A percentile compares a stretch with the other conserved stretches of the same genome.
These are phyloP conservation scores for Platalea minor DNA, from an alignment of 2,797 vertebrate genomes.

Conservation along the genomic window DNA sequence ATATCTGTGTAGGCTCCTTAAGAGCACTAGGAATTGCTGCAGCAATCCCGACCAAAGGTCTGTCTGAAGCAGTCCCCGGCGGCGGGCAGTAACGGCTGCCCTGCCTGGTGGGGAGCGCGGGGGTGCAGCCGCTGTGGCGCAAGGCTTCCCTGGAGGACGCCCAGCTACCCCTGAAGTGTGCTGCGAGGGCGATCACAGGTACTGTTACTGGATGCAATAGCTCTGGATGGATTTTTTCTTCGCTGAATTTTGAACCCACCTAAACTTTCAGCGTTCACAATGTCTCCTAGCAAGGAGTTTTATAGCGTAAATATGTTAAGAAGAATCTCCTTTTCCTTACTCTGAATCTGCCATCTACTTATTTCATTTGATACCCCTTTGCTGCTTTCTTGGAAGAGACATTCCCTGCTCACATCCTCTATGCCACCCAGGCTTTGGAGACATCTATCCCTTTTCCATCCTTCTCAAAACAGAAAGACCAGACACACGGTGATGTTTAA, in stretches of 20 bases:
- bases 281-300: neutral
- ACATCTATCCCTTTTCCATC: neutral
- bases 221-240: neutral
- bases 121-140: rapidly evolving
- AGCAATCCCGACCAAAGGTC: rapidly evolving
- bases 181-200: neutral
- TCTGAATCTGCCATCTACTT: neutral
- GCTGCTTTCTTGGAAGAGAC: neutral
- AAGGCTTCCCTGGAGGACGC: neutral
- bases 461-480: neutral
- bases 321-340: neutral
- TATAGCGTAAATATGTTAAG: neutral
- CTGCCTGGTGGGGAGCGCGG: neutral
- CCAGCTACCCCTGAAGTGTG: rapidly evolving
- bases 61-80: neutral
- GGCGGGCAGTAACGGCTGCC: rapidly evolving
- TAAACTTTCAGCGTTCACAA: neutral
- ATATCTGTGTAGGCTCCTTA: neutral
- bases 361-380: neutral
- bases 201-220: neutral
- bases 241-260: neutral
- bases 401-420: neutral
- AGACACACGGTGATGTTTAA: neutral
- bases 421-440: neutral
- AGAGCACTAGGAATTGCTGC: neutral